Conservation (phyloP, 2,113 vertebrate genomes). For the Apodemus speciosus region DNA sequence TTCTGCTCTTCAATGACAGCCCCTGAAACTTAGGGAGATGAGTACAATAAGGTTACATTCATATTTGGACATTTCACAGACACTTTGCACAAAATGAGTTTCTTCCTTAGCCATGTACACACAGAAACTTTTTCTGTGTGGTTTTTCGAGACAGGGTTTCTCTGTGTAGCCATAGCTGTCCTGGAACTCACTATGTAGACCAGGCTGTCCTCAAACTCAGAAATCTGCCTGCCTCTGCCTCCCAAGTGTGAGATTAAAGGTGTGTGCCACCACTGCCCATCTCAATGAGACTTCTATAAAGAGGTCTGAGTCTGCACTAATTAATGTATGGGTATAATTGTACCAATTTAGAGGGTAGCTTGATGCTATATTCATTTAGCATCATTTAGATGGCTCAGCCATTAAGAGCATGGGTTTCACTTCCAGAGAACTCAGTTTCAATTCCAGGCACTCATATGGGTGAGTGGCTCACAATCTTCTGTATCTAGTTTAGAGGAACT, state of each 20-base stretch:
- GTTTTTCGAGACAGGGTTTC: too few species aligned
- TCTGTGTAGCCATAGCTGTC: too few species aligned
- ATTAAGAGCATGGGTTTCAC: not conserved
- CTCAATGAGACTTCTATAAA: not conserved
- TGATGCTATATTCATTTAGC: not conserved
- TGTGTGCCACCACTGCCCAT: too few species aligned
- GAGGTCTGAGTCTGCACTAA: not conserved
- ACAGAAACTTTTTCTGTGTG: too few species aligned
- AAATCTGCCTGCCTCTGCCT: too few species aligned
- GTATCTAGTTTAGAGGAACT: not conserved
- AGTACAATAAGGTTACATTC: not conserved
- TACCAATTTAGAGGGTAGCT: not conserved
- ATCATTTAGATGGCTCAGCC: not conserved
- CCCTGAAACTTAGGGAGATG: not conserved
- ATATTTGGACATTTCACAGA: not conserved
- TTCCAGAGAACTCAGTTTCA: not conserved
- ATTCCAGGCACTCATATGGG: not conserved
- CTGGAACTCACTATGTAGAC: too few species aligned
- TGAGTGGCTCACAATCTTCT: not conserved
- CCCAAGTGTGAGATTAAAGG: too few species aligned
- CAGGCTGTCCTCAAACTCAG: too few species aligned
- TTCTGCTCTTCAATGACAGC: not conserved
- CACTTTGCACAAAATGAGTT: not conserved
- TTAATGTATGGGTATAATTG: not conserved
- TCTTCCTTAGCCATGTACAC: not conserved